phyloP scores from a whole-genome alignment of 2,888 invertebrate species.

The Crossocerus cetratus region DNA sequence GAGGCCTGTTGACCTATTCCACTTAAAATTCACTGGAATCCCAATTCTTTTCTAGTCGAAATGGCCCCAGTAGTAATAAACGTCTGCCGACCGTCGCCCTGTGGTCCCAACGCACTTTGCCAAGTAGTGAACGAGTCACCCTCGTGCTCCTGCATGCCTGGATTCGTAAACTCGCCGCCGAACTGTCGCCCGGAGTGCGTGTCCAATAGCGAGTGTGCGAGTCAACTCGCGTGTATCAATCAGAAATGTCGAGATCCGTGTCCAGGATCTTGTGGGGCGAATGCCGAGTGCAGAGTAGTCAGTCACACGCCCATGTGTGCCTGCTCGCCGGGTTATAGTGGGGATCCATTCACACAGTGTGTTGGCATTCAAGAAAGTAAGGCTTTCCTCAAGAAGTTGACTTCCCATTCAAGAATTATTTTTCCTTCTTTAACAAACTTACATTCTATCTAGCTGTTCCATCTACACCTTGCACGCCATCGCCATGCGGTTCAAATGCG shows the following conservation, averaged over 20 bases:
- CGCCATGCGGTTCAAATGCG: conserved; percentile 88
- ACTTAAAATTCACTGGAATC: background rate
- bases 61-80: conserved; percentile 79
- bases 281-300: conserved; percentile 84
- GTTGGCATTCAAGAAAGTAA: conserved; percentile 76
- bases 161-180: conserved; percentile 86
- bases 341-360: conserved; percentile 83
- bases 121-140: conserved; percentile 84
- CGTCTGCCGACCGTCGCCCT: conserved; percentile 85
- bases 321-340: conserved; percentile 79
- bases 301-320: conserved; percentile 84
- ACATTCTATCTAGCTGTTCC: conserved; percentile 21
- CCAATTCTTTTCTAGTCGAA: conserved; percentile 75
- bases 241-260: conserved; percentile 88
- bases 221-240: conserved; percentile 84
- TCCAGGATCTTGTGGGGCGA: conserved; percentile 86
- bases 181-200: conserved; percentile 88
- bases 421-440: background rate
- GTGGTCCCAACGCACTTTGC: conserved; percentile 83
- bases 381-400: conserved; percentile 48
- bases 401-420: background rate
- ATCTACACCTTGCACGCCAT: conserved; percentile 81
- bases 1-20: background rate
- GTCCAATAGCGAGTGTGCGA: conserved; percentile 87
- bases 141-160: conserved; percentile 89